Evolutionary conservation across 2,113 vertebrate genomes (phyloP).

Genomic region (Ahaetulla prasina): DNA sequence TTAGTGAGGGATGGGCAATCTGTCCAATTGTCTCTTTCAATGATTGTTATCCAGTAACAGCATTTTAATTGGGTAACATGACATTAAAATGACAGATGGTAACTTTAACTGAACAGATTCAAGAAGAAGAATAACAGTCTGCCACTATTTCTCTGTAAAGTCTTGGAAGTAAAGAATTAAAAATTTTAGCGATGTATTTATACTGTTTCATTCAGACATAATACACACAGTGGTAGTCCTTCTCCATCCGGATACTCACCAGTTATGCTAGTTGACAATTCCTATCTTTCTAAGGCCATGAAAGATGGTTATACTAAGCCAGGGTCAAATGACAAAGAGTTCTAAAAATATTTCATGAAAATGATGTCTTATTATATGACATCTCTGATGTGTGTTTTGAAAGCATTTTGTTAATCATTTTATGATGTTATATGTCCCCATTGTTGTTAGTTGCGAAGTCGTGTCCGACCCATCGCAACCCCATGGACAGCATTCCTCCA

Average conservation of each 20-base stretch:
- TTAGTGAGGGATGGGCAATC: constrained; percentile 45
- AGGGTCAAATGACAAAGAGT: background rate
- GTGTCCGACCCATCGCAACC: too few species aligned
- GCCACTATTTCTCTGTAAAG: constrained; percentile 39
- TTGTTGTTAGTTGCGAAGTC: too few species aligned
- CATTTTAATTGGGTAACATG: constrained; percentile 58
- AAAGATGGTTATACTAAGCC: background rate
- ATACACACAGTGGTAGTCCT: background rate
- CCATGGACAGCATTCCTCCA: too few species aligned
- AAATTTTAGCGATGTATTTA: background rate
- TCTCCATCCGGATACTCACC: background rate
- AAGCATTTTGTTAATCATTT: background rate
- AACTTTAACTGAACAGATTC: constrained; percentile 58
- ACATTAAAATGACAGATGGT: constrained; percentile 67
- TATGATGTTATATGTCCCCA: background rate
- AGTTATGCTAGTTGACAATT: background rate
- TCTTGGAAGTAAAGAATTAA: constrained; percentile 53
- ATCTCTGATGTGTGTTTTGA: background rate
- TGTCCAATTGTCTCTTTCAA: constrained; percentile 52
- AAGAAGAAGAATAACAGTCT: constrained; percentile 64
- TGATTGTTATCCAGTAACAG: constrained; percentile 51
- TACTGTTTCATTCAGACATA: constrained; percentile 50
- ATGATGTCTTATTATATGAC: background rate
- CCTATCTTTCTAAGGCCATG: background rate
- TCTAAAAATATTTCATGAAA: background rate